These are phyloP conservation scores for Stegostoma tigrinum DNA, from an alignment of 2,113 vertebrate genomes.

Conservation along the genomic window DNA sequence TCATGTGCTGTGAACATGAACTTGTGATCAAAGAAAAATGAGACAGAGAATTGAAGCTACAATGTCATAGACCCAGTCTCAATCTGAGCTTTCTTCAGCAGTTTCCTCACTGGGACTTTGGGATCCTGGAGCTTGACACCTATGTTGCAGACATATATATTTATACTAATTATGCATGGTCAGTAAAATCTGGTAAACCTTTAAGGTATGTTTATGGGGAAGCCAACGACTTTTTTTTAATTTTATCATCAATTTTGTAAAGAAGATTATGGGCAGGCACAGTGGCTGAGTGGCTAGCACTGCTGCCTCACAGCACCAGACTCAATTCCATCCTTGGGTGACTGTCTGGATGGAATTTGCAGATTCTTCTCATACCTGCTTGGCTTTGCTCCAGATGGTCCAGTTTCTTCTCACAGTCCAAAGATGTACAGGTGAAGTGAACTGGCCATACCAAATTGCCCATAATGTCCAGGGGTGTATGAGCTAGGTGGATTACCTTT, in stretches of 20 bases:
- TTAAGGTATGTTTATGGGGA: background rate
- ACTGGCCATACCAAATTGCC: too few species aligned
- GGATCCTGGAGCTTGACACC: background rate
- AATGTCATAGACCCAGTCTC: background rate
- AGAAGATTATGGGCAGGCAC: too few species aligned
- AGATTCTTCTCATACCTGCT: too few species aligned
- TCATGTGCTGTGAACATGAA: background rate
- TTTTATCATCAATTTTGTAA: background rate
- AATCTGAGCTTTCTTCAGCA: background rate
- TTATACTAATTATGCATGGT: background rate
- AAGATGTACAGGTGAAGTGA: too few species aligned
- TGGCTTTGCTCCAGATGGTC: too few species aligned
- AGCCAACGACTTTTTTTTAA: background rate
- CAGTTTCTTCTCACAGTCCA: too few species aligned
- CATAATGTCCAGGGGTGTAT: too few species aligned
- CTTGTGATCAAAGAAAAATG: background rate
- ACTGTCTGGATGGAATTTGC: too few species aligned
- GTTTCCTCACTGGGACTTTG: background rate
- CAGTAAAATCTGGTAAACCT: background rate
- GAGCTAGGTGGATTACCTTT: too few species aligned
- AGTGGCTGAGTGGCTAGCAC: too few species aligned
- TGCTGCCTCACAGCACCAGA: too few species aligned
- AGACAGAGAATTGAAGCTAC: background rate
- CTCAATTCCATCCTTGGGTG: too few species aligned
- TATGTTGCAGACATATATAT: background rate